phyloP scores from a whole-genome alignment of 2,888 invertebrate species.

The Meloe dianella region DNA sequence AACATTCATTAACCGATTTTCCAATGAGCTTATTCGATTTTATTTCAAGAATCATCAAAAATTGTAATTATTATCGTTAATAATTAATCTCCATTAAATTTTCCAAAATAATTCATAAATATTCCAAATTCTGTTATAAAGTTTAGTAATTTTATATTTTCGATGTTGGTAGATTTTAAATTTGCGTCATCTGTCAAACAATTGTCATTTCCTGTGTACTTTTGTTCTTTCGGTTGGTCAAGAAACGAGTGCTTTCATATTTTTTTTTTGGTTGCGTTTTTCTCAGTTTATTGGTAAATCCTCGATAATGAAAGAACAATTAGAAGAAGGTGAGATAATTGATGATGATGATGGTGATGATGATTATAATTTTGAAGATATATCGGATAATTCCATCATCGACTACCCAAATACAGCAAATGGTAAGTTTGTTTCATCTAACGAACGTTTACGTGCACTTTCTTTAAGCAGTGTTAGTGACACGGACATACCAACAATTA shows the following conservation, averaged over 20 bases:
- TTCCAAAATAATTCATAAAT: too few relatives aligned
- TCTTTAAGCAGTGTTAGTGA: slow-evolving; percentile 59
- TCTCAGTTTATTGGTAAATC: background rate
- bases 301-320: slow-evolving; percentile 14
- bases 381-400: slow-evolving; percentile 57
- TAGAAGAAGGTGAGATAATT: slow-evolving; percentile 59
- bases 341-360: slow-evolving; percentile 60
- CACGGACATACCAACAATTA: slow-evolving; percentile 33
- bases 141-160: background rate
- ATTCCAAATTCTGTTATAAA: too few relatives aligned
- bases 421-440: slow-evolving; percentile 57
- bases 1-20: background rate
- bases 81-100: too few relatives aligned
- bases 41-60: too few relatives aligned
- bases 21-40: too few relatives aligned
- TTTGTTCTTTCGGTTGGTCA: background rate
- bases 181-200: background rate
- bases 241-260: background rate
- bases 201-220: background rate
- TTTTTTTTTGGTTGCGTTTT: background rate
- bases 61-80: too few relatives aligned
- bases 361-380: slow-evolving; percentile 56
- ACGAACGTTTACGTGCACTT: slow-evolving; percentile 56
- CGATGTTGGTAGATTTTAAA: background rate
- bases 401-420: slow-evolving; percentile 41